These are phyloP conservation scores for Agriotes lineatus DNA, from an alignment of 2,888 invertebrate species.

Conservation along the genomic window DNA sequence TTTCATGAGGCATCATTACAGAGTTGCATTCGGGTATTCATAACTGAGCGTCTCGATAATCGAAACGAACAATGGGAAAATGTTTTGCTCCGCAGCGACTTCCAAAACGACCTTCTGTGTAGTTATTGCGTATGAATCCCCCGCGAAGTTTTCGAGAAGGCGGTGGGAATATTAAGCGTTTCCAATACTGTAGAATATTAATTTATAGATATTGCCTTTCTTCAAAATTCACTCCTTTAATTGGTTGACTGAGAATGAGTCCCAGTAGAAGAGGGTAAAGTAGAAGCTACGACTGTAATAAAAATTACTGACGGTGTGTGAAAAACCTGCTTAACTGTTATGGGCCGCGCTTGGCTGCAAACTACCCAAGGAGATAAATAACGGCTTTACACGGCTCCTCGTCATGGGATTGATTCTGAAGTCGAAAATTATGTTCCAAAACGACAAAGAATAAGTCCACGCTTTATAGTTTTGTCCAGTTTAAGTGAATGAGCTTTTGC, in stretches of 20 bases:
- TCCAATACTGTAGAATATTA: slow-evolving; percentile 36
- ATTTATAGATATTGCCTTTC: slow-evolving; percentile 65
- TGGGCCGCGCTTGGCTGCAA: slow-evolving; percentile 49
- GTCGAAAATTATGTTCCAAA: slow-evolving; percentile 35
- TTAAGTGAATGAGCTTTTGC: slow-evolving; percentile 5
- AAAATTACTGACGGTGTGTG: slow-evolving; percentile 59
- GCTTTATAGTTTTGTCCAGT: slow-evolving; percentile 18
- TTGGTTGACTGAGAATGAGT: slow-evolving; percentile 65
- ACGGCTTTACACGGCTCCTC: slow-evolving; percentile 37
- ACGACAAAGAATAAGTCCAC: slow-evolving; percentile 23
- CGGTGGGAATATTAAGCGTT: slow-evolving; percentile 25
- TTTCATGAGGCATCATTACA: no score
- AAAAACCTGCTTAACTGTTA: slow-evolving; percentile 55
- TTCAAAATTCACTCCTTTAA: slow-evolving; percentile 63
- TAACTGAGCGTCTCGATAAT: neutral
- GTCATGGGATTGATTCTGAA: slow-evolving; percentile 43
- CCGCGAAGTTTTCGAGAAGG: neutral
- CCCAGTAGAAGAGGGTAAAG: slow-evolving; percentile 58
- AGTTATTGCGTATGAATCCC: neutral
- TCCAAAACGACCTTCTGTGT: neutral
- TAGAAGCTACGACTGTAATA: slow-evolving; percentile 60
- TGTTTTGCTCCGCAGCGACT: neutral
- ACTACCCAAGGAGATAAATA: slow-evolving; percentile 45
- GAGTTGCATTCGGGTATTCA: no score
- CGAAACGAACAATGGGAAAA: neutral